Evolutionary conservation across 1,140 invertebrate genomes (phyloP).

Genomic region (Gerris buenoi): DNA sequence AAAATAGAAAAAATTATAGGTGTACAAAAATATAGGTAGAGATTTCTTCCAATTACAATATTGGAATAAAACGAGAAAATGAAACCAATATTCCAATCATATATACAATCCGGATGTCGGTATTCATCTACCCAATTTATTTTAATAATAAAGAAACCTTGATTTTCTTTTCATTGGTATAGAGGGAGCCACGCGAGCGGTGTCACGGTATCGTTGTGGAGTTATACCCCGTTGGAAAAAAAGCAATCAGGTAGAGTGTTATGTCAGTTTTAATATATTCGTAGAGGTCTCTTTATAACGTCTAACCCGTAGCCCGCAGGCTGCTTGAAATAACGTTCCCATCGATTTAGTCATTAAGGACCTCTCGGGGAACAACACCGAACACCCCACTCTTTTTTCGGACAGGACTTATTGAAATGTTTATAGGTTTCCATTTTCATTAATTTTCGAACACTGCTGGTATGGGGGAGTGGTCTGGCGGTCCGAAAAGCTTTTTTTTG

Average conservation of each 20-base stretch:
- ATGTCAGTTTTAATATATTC: not conserved
- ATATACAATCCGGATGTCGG: too few relatives aligned
- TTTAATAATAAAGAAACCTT: not conserved
- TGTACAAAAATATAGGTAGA: too few relatives aligned
- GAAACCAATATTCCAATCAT: too few relatives aligned
- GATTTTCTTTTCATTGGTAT: too few relatives aligned
- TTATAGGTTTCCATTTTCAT: not conserved
- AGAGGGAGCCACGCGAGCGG: not conserved
- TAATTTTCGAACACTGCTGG: not conserved
- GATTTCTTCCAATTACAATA: too few relatives aligned
- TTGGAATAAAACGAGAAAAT: too few relatives aligned
- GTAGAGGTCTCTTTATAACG: too few relatives aligned
- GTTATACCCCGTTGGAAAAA: not conserved
- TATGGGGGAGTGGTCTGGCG: not conserved
- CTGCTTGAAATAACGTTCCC: not conserved
- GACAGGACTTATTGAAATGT: not conserved
- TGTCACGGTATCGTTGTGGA: not conserved
- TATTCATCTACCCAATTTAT: too few relatives aligned
- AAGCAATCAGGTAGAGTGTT: not conserved
- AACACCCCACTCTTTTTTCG: not conserved
- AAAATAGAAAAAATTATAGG: too few relatives aligned
- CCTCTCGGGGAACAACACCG: not conserved
- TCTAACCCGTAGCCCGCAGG: not conserved
- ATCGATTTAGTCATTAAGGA: not conserved
- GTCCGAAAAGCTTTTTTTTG: too few relatives aligned